Evolutionary conservation across 2,113 vertebrate genomes (phyloP), one percentile per base, ranked within the genome.

Genomic region (Ageneiosus marmoratus): DNA sequence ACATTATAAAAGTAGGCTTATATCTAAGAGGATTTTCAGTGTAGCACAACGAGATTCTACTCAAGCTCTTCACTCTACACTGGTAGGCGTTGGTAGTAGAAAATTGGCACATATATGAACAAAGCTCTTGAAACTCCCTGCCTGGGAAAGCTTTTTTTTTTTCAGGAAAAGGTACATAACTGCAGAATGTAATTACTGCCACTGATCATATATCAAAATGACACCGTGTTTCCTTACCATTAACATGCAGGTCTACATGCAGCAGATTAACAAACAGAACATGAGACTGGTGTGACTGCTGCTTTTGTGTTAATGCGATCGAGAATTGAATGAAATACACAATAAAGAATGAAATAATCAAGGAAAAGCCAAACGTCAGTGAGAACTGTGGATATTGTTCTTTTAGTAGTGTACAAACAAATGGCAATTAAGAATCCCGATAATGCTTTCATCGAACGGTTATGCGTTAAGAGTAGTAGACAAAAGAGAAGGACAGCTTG

Each of bases 401-500:
- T 91, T 93, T 92, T 91, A 93, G 95, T 94, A 94, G 91, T 89
- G 88, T 85, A 81, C 87, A 91, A 92, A 84, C 93, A 93, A 93
- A 92, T 86, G 88, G 90, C 92, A 95, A 95, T 96, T 95, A 96
- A 94, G 93, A 94, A 84, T 91, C 94, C 89, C 87, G 87, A 90
- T 94, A 93, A 91, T 95, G 90, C 89, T 94, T 91, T 94, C 92
- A 96, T 95, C 88, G 90, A 94, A 95, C 95, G 92, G 91, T 72
- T 91, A 91, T 67, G 82, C 77, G 53, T 79, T 74, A 73, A 91
- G 88, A 88, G 89, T 90, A 92, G 87, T 91, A 92, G 91, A 93
- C 93, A 93, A 93, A 93, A 94, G 93, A 93, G 93, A 94, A 89
- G 89, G 91, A 89, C 91, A 85, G 93, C 90, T 90, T 93, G 91